A percentile compares a stretch with the other conserved stretches of the same genome.
These are phyloP conservation scores for Zaprionus nigranus DNA, from an alignment of 1,140 invertebrate species.

Conservation along the genomic window DNA sequence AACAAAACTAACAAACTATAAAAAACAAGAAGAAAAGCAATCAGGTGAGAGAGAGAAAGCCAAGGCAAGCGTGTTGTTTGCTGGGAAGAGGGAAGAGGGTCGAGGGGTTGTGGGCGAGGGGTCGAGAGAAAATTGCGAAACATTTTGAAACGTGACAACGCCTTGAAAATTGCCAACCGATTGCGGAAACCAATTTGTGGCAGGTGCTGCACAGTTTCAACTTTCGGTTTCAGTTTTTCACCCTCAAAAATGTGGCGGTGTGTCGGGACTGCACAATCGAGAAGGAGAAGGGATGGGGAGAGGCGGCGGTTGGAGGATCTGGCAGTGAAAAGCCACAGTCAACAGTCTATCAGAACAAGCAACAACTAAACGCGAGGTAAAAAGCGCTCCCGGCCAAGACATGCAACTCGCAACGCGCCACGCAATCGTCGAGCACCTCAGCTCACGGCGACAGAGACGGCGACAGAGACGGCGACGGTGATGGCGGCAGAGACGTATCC, in stretches of 20 bases:
- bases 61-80: slow-evolving; percentile 18
- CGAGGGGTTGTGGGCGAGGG: background rate
- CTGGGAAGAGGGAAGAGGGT: background rate
- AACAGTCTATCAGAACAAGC: background rate
- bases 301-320: background rate
- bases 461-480: background rate
- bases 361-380: background rate
- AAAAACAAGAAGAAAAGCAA: slow-evolving; percentile 1
- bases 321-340: background rate
- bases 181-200: slow-evolving; percentile 51
- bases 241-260: background rate
- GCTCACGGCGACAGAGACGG: background rate
- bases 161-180: slow-evolving; percentile 27
- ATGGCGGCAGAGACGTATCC: slow-evolving; percentile 1
- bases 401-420: slow-evolving; percentile 29
- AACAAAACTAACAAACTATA: slow-evolving; percentile 29
- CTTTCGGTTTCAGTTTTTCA: slow-evolving; percentile 9
- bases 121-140: slow-evolving; percentile 53
- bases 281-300: background rate
- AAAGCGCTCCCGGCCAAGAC: background rate
- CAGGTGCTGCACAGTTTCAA: slow-evolving; percentile 54
- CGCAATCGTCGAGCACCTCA: slow-evolving; percentile 17
- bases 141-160: slow-evolving; percentile 68
- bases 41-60: slow-evolving; percentile 1
- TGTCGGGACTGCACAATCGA: background rate